Percentiles rank a stretch among this genome's conserved stretches.
phyloP scores from a whole-genome alignment of 1,140 invertebrate species.

The Varroa destructor region DNA sequence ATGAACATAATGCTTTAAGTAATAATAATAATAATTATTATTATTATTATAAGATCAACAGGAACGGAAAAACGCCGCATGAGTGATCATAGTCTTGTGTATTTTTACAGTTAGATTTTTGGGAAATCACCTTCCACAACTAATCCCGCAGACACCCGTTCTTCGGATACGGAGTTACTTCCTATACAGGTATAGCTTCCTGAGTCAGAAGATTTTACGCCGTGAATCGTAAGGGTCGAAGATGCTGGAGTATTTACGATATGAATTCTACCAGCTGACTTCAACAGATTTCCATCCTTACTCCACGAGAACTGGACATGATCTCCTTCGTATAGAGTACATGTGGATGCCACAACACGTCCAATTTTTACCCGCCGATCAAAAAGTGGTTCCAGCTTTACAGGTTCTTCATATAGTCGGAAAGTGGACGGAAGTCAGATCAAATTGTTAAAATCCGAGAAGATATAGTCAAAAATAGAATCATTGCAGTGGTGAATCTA shows the following conservation, averaged over 20 bases:
- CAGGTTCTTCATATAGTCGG: neutral
- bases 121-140: neutral
- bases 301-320: slow-evolving; percentile 2
- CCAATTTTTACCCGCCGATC: neutral
- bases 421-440: too few relatives aligned
- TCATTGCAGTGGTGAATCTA: too few relatives aligned
- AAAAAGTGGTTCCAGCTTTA: neutral
- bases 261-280: neutral
- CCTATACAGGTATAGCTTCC: slow-evolving; percentile 12
- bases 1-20: too few relatives aligned
- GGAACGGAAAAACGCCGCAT: too few relatives aligned
- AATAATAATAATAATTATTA: too few relatives aligned
- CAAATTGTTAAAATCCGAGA: too few relatives aligned
- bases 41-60: too few relatives aligned
- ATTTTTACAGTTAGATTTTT: neutral
- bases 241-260: neutral
- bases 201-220: neutral
- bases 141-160: slow-evolving; percentile 4
- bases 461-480: too few relatives aligned
- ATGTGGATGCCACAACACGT: neutral
- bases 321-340: neutral
- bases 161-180: neutral
- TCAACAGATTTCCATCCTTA: neutral
- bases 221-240: neutral
- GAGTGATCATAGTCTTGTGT: too few relatives aligned